These are phyloP conservation scores for Otus sunia DNA, from an alignment of 2,113 vertebrate species.

Conservation along the genomic window DNA sequence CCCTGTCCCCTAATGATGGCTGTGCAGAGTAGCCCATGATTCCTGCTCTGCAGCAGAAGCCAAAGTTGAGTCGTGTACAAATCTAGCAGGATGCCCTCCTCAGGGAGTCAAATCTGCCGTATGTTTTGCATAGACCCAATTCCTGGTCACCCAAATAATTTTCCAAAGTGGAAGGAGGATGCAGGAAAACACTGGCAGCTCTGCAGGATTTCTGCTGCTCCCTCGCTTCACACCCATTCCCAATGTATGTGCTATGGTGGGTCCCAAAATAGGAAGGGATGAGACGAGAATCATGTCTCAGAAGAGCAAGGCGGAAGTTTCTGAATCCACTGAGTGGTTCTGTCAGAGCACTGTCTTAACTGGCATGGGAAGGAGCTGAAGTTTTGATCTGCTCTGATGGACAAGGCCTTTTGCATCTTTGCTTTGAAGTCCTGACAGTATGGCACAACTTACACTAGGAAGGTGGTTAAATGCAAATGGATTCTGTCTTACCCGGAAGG, in stretches of 20 bases:
- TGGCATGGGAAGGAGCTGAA: background rate
- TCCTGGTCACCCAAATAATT: background rate
- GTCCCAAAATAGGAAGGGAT: background rate
- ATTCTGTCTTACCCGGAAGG: background rate
- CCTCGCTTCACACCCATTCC: background rate
- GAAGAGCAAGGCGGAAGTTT: background rate
- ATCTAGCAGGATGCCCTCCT: background rate
- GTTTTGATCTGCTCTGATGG: background rate
- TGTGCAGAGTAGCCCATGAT: background rate
- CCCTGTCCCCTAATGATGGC: background rate
- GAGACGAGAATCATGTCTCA: fast-evolving
- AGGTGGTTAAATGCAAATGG: background rate
- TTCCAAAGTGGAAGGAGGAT: background rate
- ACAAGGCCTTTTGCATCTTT: background rate
- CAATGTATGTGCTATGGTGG: background rate
- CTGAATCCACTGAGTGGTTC: background rate
- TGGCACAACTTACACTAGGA: background rate
- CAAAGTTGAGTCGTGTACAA: background rate
- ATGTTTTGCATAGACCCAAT: background rate
- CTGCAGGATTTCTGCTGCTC: background rate
- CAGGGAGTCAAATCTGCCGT: fast-evolving
- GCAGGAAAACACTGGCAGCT: background rate
- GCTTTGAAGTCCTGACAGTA: background rate
- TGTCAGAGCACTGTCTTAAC: background rate
- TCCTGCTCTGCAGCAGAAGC: background rate